Base-by-base conservation (phyloP, 1,140 invertebrate species). In the Ceratoteleas bidentatus region DNA sequence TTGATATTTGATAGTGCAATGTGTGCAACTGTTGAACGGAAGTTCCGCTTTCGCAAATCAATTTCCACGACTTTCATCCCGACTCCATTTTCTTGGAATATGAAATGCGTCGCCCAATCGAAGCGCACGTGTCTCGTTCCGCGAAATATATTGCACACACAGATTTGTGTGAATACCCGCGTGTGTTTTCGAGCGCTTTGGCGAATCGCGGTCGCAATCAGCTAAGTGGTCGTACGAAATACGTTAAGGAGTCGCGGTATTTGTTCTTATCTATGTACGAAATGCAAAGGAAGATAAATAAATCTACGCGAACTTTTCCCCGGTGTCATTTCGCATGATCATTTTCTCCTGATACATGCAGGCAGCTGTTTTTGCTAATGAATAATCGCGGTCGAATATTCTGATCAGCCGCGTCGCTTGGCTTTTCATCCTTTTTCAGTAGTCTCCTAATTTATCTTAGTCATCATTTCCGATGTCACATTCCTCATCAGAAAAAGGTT, bases 171-270 rank as follows among this genome's bases (percentile, higher is more conserved):
- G 40, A 16, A 54, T 34, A 36, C 54, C 14, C 40, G 69, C 50
- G 24, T 54, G 15, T 72, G 45, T 52, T 82, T 70, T 73, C 34
- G 64, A 61, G 43, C n/a, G 8, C 57, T 78, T 60, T 47, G 36
- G 68, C 64, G 65, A 83, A 77, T 79, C 66, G 70, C 56, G 70
- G 34, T n/a, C 45, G 75, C 72, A 80, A 83, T 83, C 81, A 83
- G 57, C 81, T 83, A 80, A 83, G 81, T 80, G 76, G 61, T 78
- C 50, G 69, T 79, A 72, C 38, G 72, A 83, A 83, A 83, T 83
- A 83, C 76, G 72, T 83, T 83, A 83, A 78, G 58, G 32, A 78
- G 43, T 62, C 58, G 62, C 62, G 61, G 34, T 74, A 65, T 80
- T 80, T 80, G 70, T 80, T 69, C 62, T 74, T 53, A 64, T 69